Conservation (phyloP, 2,113 vertebrate genomes). For the Phylloscopus trochilus region DNA sequence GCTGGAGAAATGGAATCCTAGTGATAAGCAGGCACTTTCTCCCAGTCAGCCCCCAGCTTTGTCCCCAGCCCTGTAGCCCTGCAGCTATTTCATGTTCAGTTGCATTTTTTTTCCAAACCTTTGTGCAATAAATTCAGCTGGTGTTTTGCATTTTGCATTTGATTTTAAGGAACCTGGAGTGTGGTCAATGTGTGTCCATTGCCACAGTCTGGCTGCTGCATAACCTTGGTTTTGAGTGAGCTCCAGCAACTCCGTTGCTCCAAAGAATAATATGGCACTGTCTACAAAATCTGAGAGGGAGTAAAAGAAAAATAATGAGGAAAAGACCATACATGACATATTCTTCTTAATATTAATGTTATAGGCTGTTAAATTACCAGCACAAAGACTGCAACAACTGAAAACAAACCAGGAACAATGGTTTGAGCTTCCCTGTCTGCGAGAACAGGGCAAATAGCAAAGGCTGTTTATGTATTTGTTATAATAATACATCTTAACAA, state of each 20-base stretch:
- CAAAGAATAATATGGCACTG: neutral
- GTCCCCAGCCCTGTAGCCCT: neutral
- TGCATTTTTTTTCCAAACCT: neutral
- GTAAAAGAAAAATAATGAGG: neutral
- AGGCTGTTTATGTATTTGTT: too few relatives aligned
- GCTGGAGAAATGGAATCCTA: neutral
- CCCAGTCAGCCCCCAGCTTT: neutral
- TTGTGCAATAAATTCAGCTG: neutral
- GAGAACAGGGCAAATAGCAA: neutral
- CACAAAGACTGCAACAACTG: neutral
- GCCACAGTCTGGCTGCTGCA: neutral
- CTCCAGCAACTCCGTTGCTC: neutral
- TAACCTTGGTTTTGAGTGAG: neutral
- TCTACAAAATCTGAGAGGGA: neutral
- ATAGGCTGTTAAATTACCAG: too few relatives aligned
- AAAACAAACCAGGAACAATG: slow-evolving; percentile 48
- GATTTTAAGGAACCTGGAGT: neutral
- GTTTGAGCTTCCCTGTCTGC: neutral
- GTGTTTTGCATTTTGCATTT: neutral
- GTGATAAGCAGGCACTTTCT: neutral
- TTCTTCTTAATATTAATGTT: neutral
- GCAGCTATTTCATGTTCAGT: neutral
- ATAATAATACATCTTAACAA: neutral
- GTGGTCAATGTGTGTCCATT: neutral
- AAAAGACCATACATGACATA: neutral